phyloP scores from a whole-genome alignment of 1,140 invertebrate genomes.

The Drosophila chauvacae region DNA sequence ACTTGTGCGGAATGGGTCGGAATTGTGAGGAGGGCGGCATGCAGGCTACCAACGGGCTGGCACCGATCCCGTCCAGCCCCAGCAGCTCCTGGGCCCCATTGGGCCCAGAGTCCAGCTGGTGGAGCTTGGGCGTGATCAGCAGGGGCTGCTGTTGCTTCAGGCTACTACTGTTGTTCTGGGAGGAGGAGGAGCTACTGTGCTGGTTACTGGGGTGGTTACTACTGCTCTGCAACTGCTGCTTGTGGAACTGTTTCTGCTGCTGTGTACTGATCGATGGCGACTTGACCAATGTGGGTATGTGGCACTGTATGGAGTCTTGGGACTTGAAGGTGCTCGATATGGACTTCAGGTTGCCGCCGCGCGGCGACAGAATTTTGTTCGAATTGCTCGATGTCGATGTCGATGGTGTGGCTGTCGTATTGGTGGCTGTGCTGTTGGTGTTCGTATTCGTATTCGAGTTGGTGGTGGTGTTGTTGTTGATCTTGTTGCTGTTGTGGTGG shows the following conservation, averaged over 20 bases:
- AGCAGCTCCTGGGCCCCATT: slow-evolving; percentile 67
- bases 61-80: slow-evolving; percentile 73
- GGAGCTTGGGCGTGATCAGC: slow-evolving; percentile 80
- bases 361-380: slow-evolving; percentile 81
- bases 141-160: slow-evolving; percentile 81
- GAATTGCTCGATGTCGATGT: slow-evolving; percentile 52
- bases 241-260: slow-evolving; percentile 79
- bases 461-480: slow-evolving; percentile 69
- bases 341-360: slow-evolving; percentile 81
- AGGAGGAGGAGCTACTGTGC: slow-evolving; percentile 41
- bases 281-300: slow-evolving; percentile 83
- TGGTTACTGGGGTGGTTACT: slow-evolving; percentile 29
- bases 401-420: slow-evolving; percentile 67
- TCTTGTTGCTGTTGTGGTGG: slow-evolving; percentile 84
- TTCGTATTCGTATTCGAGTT: slow-evolving; percentile 60
- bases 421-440: slow-evolving; percentile 62
- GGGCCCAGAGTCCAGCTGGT: slow-evolving; percentile 63
- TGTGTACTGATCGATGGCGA: slow-evolving; percentile 83
- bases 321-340: slow-evolving; percentile 84
- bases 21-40: slow-evolving; percentile 84
- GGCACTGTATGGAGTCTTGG: slow-evolving; percentile 84
- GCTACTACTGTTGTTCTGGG: slow-evolving; percentile 65
- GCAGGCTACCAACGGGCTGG: slow-evolving; percentile 79
- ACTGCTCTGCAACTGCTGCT: slow-evolving; percentile 61
- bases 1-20: slow-evolving; percentile 84